Percentiles rank a stretch among this genome's conserved stretches.
phyloP scores from a whole-genome alignment of 2,888 invertebrate genomes.

The Calameuta pallipes region DNA sequence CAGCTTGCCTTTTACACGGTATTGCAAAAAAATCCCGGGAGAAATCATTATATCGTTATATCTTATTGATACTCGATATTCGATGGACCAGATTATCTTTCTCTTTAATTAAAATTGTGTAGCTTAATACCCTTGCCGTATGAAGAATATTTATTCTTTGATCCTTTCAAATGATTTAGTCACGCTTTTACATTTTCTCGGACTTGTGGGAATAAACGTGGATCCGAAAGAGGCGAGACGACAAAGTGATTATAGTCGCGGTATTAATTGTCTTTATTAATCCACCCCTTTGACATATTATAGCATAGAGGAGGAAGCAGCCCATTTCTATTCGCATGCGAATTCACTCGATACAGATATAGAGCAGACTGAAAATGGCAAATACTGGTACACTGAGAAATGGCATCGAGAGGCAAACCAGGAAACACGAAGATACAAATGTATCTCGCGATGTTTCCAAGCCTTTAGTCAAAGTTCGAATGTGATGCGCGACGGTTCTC shows the following conservation, averaged over 20 bases:
- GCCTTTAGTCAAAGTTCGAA: conserved; percentile 44
- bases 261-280: conserved; percentile 39
- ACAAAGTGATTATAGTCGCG: not conserved
- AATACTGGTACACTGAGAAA: conserved; percentile 27
- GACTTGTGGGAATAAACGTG: not conserved
- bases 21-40: not conserved
- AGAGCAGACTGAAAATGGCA: conserved; percentile 47
- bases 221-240: not conserved
- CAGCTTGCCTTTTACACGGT: not conserved
- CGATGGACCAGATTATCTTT: not conserved
- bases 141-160: not conserved
- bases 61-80: not conserved
- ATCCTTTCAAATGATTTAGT: not conserved
- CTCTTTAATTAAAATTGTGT: not conserved
- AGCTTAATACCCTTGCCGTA: not conserved
- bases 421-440: conserved; percentile 12
- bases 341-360: conserved; percentile 33
- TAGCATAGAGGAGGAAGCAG: conserved; percentile 23
- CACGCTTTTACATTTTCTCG: not conserved
- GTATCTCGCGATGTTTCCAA: conserved; percentile 44
- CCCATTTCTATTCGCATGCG: not conserved
- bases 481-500: conserved; percentile 37
- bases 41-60: conserved; percentile 19
- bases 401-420: conserved; percentile 7
- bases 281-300: conserved; percentile 44